Conservation (phyloP, 2,888 invertebrate species). For the Rhagonycha fulva region DNA sequence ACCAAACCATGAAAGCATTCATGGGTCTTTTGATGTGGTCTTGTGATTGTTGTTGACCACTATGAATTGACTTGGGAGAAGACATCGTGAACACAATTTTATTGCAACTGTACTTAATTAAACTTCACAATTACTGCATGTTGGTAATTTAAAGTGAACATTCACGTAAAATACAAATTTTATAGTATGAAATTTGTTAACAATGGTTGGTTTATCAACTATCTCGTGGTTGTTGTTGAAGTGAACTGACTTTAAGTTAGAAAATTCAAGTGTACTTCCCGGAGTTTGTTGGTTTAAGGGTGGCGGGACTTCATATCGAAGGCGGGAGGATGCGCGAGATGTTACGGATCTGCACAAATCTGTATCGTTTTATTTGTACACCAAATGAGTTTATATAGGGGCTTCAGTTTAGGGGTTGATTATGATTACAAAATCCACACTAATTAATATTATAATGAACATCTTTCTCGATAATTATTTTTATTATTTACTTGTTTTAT, state of each 20-base stretch:
- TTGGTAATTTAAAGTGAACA: not conserved
- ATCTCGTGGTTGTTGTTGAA: constrained; percentile 37
- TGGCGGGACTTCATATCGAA: constrained; percentile 25
- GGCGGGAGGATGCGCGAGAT: constrained; percentile 34
- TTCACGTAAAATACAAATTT: constrained; percentile 3
- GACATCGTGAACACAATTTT: constrained; percentile 29
- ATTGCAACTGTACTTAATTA: not conserved
- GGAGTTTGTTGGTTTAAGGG: constrained; percentile 36
- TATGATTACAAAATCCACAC: constrained; percentile 1
- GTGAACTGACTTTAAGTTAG: constrained; percentile 37
- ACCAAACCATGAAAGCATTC: constrained; percentile 91
- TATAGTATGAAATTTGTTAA: constrained; percentile 5
- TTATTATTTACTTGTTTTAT: not conserved
- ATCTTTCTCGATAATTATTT: not conserved
- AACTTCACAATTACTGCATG: not conserved
- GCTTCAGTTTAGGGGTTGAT: constrained; percentile 19
- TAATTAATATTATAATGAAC: not conserved
- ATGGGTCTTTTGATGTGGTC: constrained; percentile 78
- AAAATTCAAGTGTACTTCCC: constrained; percentile 32
- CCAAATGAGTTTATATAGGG: constrained; percentile 26
- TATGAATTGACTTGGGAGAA: constrained; percentile 40
- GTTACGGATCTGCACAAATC: constrained; percentile 21
- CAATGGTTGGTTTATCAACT: constrained; percentile 24
- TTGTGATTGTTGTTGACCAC: constrained; percentile 55
- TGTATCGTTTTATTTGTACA: constrained; percentile 22